Evolutionary conservation across 2,797 vertebrate species (phyloP).

Genomic region (Cichlasoma orientale): DNA sequence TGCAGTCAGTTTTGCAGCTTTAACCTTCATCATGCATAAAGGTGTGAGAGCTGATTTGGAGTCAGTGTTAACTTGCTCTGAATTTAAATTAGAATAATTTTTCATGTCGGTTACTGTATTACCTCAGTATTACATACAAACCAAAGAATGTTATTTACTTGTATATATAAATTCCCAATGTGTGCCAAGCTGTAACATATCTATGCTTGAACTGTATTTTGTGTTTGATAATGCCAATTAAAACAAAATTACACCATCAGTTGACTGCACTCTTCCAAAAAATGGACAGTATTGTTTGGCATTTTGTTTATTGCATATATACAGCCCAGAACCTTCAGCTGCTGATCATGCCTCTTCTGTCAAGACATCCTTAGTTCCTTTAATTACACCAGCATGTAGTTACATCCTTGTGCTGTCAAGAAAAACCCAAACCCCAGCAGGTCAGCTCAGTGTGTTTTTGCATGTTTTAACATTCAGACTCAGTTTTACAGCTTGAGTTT

Average conservation of each 20-base stretch:
- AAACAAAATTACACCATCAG: conserved; percentile 21
- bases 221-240: conserved; percentile 39
- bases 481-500: conserved; percentile 11
- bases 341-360: conserved; percentile 13
- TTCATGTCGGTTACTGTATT: conserved; percentile 26
- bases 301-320: conserved; percentile 74
- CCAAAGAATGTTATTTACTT: conserved; percentile 47
- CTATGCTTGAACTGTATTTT: background rate
- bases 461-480: conserved; percentile 1
- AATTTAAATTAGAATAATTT: background rate
- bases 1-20: conserved; percentile 30
- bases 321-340: conserved; percentile 47
- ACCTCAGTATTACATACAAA: conserved; percentile 53
- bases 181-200: conserved; percentile 38
- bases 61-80: background rate
- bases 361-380: conserved; percentile 21
- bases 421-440: background rate
- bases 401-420: conserved; percentile 24
- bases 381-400: conserved; percentile 12
- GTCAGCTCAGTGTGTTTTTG: conserved; percentile 5
- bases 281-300: conserved; percentile 30
- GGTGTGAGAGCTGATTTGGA: background rate
- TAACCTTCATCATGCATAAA: conserved; percentile 1
- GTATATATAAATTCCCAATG: conserved; percentile 9
- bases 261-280: conserved; percentile 12